These are phyloP conservation scores for Coptodon bakossiorum DNA, from an alignment of 2,113 vertebrate species.

Conservation along the genomic window DNA sequence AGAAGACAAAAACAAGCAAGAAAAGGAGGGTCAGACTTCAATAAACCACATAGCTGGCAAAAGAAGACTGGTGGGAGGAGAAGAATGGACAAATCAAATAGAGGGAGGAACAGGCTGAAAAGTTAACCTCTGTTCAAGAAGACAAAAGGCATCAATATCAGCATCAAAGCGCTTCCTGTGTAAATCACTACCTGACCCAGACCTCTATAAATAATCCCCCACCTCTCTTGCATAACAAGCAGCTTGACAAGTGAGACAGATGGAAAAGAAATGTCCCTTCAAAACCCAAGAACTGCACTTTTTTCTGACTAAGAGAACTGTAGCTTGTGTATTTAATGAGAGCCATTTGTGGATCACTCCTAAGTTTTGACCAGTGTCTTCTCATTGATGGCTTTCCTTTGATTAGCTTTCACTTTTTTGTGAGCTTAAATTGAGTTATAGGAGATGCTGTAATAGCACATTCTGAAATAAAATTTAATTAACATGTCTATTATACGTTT, in stretches of 20 bases:
- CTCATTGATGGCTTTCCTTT: not conserved
- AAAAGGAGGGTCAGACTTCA: not conserved
- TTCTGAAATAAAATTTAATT: not conserved
- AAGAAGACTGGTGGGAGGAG: not conserved
- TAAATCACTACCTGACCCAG: constrained; percentile 36
- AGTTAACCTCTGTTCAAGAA: constrained; percentile 4
- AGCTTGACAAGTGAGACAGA: not conserved
- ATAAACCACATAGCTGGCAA: not conserved
- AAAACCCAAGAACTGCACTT: not conserved
- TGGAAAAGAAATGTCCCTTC: constrained; percentile 22
- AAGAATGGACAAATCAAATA: not conserved
- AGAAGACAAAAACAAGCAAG: not conserved
- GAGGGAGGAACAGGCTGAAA: not conserved
- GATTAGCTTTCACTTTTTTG: not conserved
- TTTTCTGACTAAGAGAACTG: not conserved
- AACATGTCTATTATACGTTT: not conserved
- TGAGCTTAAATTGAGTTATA: not conserved
- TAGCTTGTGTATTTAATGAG: not conserved
- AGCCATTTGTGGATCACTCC: not conserved
- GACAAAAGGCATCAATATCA: constrained; percentile 32
- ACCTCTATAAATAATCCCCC: not conserved
- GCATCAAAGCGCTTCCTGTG: constrained; percentile 32
- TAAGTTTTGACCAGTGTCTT: not conserved
- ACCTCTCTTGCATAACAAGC: constrained; percentile 6
- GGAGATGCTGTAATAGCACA: not conserved